phyloP scores from a whole-genome alignment of 2,888 invertebrate species.

The Eurytoma adleriae region DNA sequence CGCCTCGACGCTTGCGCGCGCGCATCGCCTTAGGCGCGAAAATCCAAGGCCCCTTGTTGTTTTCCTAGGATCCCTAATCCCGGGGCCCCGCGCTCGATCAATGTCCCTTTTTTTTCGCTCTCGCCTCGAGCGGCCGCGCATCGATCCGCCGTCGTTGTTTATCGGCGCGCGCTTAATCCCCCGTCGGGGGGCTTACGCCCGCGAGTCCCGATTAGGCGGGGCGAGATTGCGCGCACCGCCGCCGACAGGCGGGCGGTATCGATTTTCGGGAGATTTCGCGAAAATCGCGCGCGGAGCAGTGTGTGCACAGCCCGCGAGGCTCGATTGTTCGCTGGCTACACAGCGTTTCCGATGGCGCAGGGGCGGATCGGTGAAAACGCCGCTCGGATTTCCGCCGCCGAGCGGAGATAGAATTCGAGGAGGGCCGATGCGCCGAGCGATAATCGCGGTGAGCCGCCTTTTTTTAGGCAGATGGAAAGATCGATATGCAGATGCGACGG shows the following conservation, averaged over 20 bases:
- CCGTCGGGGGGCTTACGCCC: conserved; percentile 62
- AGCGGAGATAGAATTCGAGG: too few species aligned
- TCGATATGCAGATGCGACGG: too few species aligned
- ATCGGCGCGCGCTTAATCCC: conserved; percentile 64
- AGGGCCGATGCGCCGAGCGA: too few species aligned
- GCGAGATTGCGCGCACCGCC: conserved; percentile 62
- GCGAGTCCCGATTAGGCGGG: conserved; percentile 65
- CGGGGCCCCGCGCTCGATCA: not conserved
- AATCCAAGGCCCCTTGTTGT: not conserved
- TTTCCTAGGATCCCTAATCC: not conserved
- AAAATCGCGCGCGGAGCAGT: conserved; percentile 19
- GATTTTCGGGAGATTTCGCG: conserved; percentile 48
- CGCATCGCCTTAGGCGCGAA: not conserved
- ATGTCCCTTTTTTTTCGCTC: not conserved
- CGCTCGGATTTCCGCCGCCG: too few species aligned
- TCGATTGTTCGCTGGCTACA: too few species aligned
- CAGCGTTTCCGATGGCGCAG: too few species aligned
- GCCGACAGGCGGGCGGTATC: conserved; percentile 18
- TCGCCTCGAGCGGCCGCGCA: not conserved
- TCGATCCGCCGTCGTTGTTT: conserved; percentile 61
- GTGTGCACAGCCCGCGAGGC: not conserved
- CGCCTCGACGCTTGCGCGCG: too few species aligned
- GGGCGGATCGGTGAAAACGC: too few species aligned
- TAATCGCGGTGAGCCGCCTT: too few species aligned
- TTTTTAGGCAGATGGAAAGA: too few species aligned